Percentiles rank a stretch among this genome's conserved stretches.
These are phyloP conservation scores for Agonopterix alstromeriana DNA, from an alignment of 2,888 invertebrate genomes.

Conservation along the genomic window DNA sequence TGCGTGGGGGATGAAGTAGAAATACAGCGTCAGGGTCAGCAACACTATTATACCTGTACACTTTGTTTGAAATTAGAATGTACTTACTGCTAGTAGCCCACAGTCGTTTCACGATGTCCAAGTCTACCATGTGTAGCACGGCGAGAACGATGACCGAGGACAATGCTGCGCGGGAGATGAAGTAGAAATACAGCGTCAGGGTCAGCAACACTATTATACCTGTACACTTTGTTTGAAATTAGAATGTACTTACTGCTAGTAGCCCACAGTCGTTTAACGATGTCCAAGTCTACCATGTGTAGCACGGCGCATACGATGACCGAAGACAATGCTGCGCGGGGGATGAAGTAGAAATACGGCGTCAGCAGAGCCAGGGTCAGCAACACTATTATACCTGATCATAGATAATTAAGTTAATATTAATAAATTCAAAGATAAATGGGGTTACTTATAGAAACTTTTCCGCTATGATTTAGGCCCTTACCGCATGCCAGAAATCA, in stretches of 20 bases:
- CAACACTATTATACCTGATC: slow-evolving; percentile 80
- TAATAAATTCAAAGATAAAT: too few relatives aligned
- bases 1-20: slow-evolving; percentile 83
- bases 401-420: not conserved
- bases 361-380: slow-evolving; percentile 83
- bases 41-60: slow-evolving; percentile 74
- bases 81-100: slow-evolving; percentile 81
- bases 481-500: too few relatives aligned
- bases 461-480: too few relatives aligned
- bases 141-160: slow-evolving; percentile 84
- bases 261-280: slow-evolving; percentile 80
- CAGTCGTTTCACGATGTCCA: slow-evolving; percentile 75
- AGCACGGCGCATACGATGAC: slow-evolving; percentile 88
- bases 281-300: slow-evolving; percentile 82
- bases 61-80: too few relatives aligned
- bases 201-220: slow-evolving; percentile 80
- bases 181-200: slow-evolving; percentile 85
- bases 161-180: slow-evolving; percentile 81
- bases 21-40: too few relatives aligned
- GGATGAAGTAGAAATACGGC: slow-evolving; percentile 85
- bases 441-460: too few relatives aligned
- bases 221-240: too few relatives aligned
- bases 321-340: slow-evolving; percentile 80
- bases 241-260: slow-evolving; percentile 69
- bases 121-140: slow-evolving; percentile 84